Evolutionary conservation across 2,797 vertebrate genomes (phyloP).

Genomic region (Pseudochaenichthys georgianus): DNA sequence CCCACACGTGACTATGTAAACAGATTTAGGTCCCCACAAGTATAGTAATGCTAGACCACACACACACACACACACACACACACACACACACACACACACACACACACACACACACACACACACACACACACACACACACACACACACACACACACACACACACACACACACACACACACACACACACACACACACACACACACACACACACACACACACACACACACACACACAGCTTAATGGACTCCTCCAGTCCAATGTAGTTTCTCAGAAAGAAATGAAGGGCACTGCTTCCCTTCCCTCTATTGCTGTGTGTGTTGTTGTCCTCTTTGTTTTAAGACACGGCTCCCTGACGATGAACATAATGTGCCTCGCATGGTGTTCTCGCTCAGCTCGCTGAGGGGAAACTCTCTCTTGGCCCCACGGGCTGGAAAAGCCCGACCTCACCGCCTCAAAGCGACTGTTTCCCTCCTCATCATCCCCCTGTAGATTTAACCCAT

Average conservation of each 20-base stretch:
- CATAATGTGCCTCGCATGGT: constrained; percentile 64
- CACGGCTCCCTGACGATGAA: constrained; percentile 63
- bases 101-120: background rate
- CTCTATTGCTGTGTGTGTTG: constrained; percentile 40
- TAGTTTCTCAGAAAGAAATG: constrained; percentile 61
- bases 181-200: constrained; percentile 2
- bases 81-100: background rate
- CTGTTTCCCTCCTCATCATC: constrained; percentile 38
- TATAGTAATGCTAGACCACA: too few relatives aligned
- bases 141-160: too few relatives aligned
- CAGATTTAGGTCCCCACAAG: too few relatives aligned
- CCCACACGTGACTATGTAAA: too few relatives aligned
- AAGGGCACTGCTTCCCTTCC: constrained; percentile 37
- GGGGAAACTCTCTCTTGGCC: constrained; percentile 69
- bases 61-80: constrained; percentile 4
- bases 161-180: too few relatives aligned
- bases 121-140: too few relatives aligned
- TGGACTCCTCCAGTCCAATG: constrained; percentile 62
- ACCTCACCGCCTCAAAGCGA: constrained; percentile 55
- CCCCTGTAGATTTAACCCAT: constrained; percentile 69
- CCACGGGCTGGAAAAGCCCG: constrained; percentile 70
- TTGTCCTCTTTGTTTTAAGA: constrained; percentile 61
- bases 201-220: background rate
- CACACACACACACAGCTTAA: constrained; percentile 31
- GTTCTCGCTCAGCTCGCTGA: constrained; percentile 59